Percentiles rank a stretch among this genome's conserved stretches.
Evolutionary conservation across 2,888 invertebrate species (phyloP).

Genomic region (Nemotelus nigrinus): DNA sequence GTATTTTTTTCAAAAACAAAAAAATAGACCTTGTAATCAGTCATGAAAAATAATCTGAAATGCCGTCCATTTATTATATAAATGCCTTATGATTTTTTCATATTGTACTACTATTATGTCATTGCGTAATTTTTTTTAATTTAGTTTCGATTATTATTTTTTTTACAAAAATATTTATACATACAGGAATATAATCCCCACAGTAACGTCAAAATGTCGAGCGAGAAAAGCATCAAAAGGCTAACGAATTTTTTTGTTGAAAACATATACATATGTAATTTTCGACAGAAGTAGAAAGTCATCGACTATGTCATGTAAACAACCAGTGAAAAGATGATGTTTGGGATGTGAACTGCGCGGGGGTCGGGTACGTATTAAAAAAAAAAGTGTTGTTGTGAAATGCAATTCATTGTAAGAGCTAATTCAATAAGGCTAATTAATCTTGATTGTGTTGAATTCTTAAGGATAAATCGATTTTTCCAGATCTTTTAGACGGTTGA

Average conservation of each 20-base stretch:
- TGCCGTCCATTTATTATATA: constrained; percentile 52
- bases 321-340: neutral
- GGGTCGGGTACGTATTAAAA: too few relatives aligned
- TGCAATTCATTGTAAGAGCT: too few relatives aligned
- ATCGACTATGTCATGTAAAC: neutral
- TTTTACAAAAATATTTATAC: neutral
- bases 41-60: constrained; percentile 50
- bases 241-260: too few relatives aligned
- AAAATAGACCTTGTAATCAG: constrained; percentile 21
- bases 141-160: constrained; percentile 39
- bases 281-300: neutral
- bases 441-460: too few relatives aligned
- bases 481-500: too few relatives aligned
- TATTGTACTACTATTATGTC: neutral
- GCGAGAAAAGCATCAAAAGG: too few relatives aligned
- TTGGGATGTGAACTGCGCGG: too few relatives aligned
- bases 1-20: constrained; percentile 22
- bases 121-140: constrained; percentile 35
- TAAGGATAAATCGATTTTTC: too few relatives aligned
- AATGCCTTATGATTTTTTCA: constrained; percentile 44
- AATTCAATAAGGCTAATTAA: too few relatives aligned
- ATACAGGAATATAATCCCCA: too few relatives aligned
- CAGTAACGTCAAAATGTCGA: too few relatives aligned
- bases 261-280: neutral
- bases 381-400: too few relatives aligned